Conservation (phyloP, 2,888 invertebrate genomes). For the Noctua comes region DNA sequence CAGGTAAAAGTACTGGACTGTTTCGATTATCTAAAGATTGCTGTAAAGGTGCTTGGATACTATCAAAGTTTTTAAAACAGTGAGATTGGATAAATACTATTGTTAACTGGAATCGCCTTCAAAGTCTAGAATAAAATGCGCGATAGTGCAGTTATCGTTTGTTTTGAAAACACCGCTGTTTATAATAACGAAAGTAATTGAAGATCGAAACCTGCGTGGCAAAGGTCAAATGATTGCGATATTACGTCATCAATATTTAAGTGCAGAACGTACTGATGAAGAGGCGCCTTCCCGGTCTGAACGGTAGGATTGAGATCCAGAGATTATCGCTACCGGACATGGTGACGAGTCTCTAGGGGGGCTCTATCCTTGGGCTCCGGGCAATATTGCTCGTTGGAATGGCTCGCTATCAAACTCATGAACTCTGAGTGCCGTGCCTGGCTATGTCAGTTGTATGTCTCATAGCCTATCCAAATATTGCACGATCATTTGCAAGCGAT, state of each 20-base stretch:
- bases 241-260: conserved; percentile 15
- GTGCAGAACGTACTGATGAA: conserved; percentile 67
- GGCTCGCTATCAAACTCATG: conserved; percentile 77
- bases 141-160: too few relatives aligned
- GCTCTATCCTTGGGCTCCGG: conserved; percentile 75
- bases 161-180: not conserved
- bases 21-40: not conserved
- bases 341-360: conserved; percentile 76
- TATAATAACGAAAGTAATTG: not conserved
- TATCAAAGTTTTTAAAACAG: not conserved
- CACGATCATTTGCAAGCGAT: not conserved
- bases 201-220: not conserved
- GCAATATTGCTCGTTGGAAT: conserved; percentile 74
- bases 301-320: conserved; percentile 77
- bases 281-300: conserved; percentile 77
- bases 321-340: conserved; percentile 73
- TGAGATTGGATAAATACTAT: not conserved
- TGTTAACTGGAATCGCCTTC: not conserved
- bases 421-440: conserved; percentile 71
- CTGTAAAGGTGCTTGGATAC: too few relatives aligned
- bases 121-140: not conserved
- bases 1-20: too few relatives aligned
- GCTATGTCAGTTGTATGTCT: conserved; percentile 74
- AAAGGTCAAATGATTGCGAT: conserved; percentile 3
- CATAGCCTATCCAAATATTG: conserved; percentile 68